These are phyloP conservation scores for Reticulitermes lucifugus DNA, from an alignment of 2,888 invertebrate species.

Conservation along the genomic window DNA sequence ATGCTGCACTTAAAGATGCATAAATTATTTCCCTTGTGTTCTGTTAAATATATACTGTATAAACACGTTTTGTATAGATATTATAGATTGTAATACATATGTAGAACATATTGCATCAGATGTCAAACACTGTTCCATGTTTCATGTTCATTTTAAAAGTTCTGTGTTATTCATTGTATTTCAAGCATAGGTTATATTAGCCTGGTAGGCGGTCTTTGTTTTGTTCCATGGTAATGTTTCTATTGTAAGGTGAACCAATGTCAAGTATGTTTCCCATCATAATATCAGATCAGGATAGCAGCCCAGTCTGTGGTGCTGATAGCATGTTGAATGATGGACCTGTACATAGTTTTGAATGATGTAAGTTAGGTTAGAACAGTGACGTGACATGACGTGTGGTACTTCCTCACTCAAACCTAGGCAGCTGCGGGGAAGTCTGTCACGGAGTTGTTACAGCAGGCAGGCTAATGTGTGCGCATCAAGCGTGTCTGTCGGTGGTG, in stretches of 20 bases:
- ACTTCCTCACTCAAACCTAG: conserved; percentile 54
- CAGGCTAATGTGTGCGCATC: conserved; percentile 40
- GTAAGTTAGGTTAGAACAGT: conserved; percentile 48
- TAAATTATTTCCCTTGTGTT: no score
- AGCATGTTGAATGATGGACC: conserved; percentile 32
- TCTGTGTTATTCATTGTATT: no score
- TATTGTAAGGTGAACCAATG: conserved; percentile 5
- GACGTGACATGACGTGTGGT: conserved; percentile 52
- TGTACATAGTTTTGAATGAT: conserved; percentile 40
- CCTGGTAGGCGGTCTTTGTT: no score
- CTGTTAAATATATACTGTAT: no score
- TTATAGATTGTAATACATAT: no score
- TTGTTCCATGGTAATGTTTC: no score
- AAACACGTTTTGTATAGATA: no score
- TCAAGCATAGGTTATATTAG: no score
- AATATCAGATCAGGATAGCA: not conserved
- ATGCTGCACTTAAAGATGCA: no score
- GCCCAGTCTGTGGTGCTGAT: conserved; percentile 25
- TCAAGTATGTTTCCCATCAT: not conserved
- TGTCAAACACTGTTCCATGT: no score
- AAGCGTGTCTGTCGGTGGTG: conserved; percentile 47
- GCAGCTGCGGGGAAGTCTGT: conserved; percentile 52
- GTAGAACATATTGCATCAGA: no score
- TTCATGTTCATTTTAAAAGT: no score
- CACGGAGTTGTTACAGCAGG: conserved; percentile 45